Conservation (phyloP, 2,797 vertebrate species). For the Helicolenus hilgendorfi region DNA sequence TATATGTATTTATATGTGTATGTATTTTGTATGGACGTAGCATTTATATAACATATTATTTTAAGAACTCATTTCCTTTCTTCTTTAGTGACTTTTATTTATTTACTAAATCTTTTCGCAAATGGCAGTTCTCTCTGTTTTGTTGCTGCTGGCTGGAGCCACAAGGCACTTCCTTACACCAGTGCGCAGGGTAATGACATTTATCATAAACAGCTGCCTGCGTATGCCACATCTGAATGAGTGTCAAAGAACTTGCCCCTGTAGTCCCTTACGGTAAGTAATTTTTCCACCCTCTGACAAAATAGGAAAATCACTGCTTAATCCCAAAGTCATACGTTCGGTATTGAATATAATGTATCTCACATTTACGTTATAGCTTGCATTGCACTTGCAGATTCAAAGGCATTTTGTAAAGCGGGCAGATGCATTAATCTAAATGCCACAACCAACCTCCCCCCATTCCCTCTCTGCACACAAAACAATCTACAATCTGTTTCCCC, state of each 20-base stretch:
- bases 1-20: not conserved
- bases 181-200: slow-evolving; percentile 45
- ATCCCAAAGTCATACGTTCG: slow-evolving; percentile 36
- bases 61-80: not conserved
- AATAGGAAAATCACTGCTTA: slow-evolving; percentile 57
- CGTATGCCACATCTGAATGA: slow-evolving; percentile 25
- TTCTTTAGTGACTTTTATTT: not conserved
- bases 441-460: slow-evolving; percentile 64
- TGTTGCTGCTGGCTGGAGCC: not conserved
- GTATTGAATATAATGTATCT: slow-evolving; percentile 51
- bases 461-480: slow-evolving; percentile 72
- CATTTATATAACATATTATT: not conserved
- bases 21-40: not conserved
- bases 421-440: slow-evolving; percentile 82
- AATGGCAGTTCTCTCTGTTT: slow-evolving; percentile 11
- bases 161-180: slow-evolving; percentile 16
- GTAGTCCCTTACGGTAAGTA: not conserved
- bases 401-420: slow-evolving; percentile 76
- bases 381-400: slow-evolving; percentile 72
- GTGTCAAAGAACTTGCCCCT: slow-evolving; percentile 51
- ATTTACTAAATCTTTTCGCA: not conserved
- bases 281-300: slow-evolving; percentile 54
- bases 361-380: slow-evolving; percentile 64
- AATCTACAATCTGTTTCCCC: slow-evolving; percentile 84
- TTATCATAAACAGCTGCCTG: slow-evolving; percentile 66